Evolutionary conservation across 2,888 invertebrate species (phyloP).

Genomic region (Piscicola geometra): DNA sequence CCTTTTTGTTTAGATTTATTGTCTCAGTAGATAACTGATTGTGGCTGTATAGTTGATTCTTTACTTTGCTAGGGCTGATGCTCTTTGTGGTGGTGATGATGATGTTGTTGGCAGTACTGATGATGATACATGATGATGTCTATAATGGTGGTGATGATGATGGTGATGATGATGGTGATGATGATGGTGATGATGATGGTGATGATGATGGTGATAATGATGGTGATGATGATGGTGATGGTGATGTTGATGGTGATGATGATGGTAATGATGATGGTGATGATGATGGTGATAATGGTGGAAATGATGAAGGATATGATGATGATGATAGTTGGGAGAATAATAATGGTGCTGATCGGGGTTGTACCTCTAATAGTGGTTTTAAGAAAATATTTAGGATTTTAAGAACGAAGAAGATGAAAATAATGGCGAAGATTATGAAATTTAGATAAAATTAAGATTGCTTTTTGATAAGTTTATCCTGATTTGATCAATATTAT

Average conservation of each 20-base stretch:
- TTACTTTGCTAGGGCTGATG: not conserved
- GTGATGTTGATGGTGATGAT: constrained; percentile 4
- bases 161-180: constrained; percentile 28
- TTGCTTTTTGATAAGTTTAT: too few species aligned
- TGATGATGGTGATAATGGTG: constrained; percentile 26
- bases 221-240: constrained; percentile 7
- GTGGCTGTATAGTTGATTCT: too few species aligned
- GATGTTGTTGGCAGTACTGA: constrained; percentile 21
- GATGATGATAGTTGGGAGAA: constrained; percentile 21
- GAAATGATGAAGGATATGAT: constrained; percentile 27
- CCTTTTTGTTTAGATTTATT: too few species aligned
- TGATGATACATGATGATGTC: constrained; percentile 25
- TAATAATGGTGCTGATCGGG: constrained; percentile 23
- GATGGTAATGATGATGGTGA: constrained; percentile 18
- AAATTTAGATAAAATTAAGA: too few species aligned
- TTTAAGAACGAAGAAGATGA: too few species aligned
- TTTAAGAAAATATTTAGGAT: too few species aligned
- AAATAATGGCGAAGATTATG: too few species aligned
- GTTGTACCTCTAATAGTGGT: too few species aligned
- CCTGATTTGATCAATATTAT: too few species aligned
- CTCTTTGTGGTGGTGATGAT: constrained; percentile 24
- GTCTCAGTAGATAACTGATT: too few species aligned
- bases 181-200: constrained; percentile 31
- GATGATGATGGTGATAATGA: constrained; percentile 10
- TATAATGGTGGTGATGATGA: constrained; percentile 24